Base-by-base conservation (phyloP, 2,888 invertebrate genomes). In the Agonopterix heracliana region DNA sequence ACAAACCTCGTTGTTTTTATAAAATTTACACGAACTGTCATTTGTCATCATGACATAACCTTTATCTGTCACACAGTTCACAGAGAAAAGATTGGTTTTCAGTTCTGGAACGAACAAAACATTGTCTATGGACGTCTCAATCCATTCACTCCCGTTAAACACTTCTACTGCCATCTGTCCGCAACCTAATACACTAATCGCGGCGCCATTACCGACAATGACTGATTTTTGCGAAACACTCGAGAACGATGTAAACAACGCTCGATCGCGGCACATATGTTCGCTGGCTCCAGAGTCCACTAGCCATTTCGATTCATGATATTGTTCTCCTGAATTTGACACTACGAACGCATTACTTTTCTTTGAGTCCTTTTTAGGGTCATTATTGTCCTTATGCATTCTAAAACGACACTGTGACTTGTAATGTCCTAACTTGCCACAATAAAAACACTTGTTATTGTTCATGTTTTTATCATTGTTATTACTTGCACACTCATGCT, bases 21-120 rank as follows among this genome's bases (percentile, higher is more conserved):
- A 50, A 40, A 59, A 58, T 49, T 54, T 51, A 11, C 58, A 61
- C 7, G 9, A 26, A 5, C 17, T 57, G 0, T 55, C 36, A 52
- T 59, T 46, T 47, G 55, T 60, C n/a, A 59, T 3, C 9, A 60
- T 52, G 41, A 56, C 58, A 48, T 64, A 63, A 10, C 60, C 62
- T 48, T 44, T 54, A 7, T 56, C 55, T 9, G 58, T 12, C 0
- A 52, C 60, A 5, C 54, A 10, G 9, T 52, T 55, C 1, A 61
- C 55, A 2, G 64, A 58, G 5, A 64, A 61, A 2, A 64, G 34
- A 12, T 64, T 59, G 9, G 49, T 56, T 41, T 56, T 52, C 14
- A 60, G 44, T 41, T 57, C 56, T 0, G 60, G 61, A 34, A 66
- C 61, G 14, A 44, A 53, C 5, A 64, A 17, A 1, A 66, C 64